Evolutionary conservation across 2,888 invertebrate species (phyloP).

Genomic region (Aproaerema taeniolella): DNA sequence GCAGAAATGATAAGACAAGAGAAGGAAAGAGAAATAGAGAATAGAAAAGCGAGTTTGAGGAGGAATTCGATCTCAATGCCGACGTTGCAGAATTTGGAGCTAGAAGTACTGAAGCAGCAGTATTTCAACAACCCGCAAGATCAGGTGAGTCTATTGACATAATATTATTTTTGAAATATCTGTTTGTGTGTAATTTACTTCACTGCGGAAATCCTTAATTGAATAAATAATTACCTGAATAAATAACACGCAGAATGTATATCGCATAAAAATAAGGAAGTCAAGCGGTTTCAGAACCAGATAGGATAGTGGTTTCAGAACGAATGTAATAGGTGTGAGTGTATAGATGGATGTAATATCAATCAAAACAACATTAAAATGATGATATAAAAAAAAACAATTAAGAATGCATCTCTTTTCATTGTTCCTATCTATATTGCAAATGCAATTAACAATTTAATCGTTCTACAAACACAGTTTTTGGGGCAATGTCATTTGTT

Average conservation of each 20-base stretch:
- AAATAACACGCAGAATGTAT: too few relatives aligned
- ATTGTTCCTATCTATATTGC: not conserved
- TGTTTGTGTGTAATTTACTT: too few relatives aligned
- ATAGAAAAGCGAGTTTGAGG: slow-evolving; percentile 59
- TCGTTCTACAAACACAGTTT: not conserved
- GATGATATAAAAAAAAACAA: too few relatives aligned
- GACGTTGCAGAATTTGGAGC: slow-evolving; percentile 81
- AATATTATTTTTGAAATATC: not conserved
- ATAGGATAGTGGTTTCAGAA: too few relatives aligned
- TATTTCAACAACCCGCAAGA: slow-evolving; percentile 48
- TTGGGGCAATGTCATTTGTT: slow-evolving; percentile 1
- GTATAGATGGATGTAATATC: too few relatives aligned
- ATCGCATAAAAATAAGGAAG: too few relatives aligned
- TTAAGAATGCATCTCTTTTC: too few relatives aligned
- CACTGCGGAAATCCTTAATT: too few relatives aligned
- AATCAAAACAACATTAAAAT: too few relatives aligned
- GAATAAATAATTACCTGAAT: too few relatives aligned
- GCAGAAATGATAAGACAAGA: slow-evolving; percentile 47
- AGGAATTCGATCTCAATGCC: slow-evolving; percentile 87
- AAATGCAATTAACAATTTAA: not conserved
- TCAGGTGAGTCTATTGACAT: slow-evolving; percentile 43
- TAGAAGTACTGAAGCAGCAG: slow-evolving; percentile 73
- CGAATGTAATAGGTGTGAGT: too few relatives aligned
- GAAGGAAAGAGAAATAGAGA: slow-evolving; percentile 34
- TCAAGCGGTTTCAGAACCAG: too few relatives aligned